Base-by-base conservation (phyloP, 1,140 invertebrate species). In the Protaetia brevitarsis region DNA sequence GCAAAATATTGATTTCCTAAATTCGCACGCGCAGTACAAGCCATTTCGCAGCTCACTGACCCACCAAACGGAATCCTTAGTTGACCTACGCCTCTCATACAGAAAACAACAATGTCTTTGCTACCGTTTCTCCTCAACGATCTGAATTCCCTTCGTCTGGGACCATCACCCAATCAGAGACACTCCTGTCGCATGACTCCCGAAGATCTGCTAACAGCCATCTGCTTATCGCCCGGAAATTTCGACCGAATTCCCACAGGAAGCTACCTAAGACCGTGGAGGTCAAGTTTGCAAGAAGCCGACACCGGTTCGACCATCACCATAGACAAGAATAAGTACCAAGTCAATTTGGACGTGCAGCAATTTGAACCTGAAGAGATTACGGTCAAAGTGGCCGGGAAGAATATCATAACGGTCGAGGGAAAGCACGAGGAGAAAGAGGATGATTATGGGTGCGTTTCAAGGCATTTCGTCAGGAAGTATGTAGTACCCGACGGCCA, bases 401-500 rank as follows among this genome's bases (percentile, higher is more conserved):
- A 83, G 45, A 87, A 87, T 41, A 74, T 72, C n/a, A 74, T 86
- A 7, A 77, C 81, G 0, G 78, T 86, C 6, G 76, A 80, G 62
- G 84, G 79, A 0, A 82, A 82, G 70, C 83, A 85, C 68, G 81
- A 84, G 65, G 79, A 83, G 65, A 80, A 74, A 60, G 64, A 73
- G 26, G 81, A 82, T 63, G 76, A 80, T n/a, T 74, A 79, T 69
- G 82, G 80, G 6, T 79, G 72, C 61, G 74, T 82, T 36, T 73
- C 75, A 10, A 72, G 82, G 26, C 77, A 89, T 26, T 90, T 90
- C 71, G 77, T 81, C 1, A 83, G 89, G n/a, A 82, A 83, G 28
- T 90, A 88, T 70, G 71, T 85, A 0, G 77, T 92, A 8, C 91
- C 90, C 0, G 82, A 88, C 16, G 87, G 86, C 29, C 86, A 85